phyloP scores from a whole-genome alignment of 2,888 invertebrate genomes.

The Alcis repandata region DNA sequence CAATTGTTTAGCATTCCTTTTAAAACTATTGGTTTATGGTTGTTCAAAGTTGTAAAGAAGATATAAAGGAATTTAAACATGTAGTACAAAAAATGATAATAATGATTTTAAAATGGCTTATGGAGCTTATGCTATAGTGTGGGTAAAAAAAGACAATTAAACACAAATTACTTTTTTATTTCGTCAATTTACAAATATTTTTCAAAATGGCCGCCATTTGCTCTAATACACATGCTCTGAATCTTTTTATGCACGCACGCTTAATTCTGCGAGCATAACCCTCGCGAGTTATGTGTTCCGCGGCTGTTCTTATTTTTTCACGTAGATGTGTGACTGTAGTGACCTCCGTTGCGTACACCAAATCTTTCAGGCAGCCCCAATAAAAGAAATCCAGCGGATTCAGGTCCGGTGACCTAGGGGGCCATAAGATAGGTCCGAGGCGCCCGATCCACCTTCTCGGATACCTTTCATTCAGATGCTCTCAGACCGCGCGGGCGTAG shows the following conservation, averaged over 20 bases:
- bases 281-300: slow-evolving; percentile 1
- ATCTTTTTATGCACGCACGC: not conserved
- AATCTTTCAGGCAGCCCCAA: slow-evolving; percentile 1
- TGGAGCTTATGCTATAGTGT: not conserved
- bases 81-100: slow-evolving; percentile 1
- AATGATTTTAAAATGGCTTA: not conserved
- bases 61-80: not conserved
- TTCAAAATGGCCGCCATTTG: not conserved
- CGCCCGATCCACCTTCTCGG: slow-evolving; percentile 5
- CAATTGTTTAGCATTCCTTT: not conserved
- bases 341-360: slow-evolving; percentile 1
- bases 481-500: not conserved
- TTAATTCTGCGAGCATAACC: slow-evolving; percentile 19
- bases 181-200: not conserved
- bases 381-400: slow-evolving; percentile 10
- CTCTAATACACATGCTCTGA: not conserved
- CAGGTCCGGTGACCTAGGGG: slow-evolving; percentile 2
- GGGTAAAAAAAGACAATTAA: too few relatives aligned
- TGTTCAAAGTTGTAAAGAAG: not conserved
- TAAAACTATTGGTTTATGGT: not conserved
- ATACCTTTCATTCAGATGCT: not conserved
- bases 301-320: slow-evolving; percentile 19
- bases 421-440: not conserved
- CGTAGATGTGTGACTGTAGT: slow-evolving; percentile 30
- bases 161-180: not conserved